Evolutionary conservation across 2,113 vertebrate genomes (phyloP).

Genomic region (Condylura cristata): DNA sequence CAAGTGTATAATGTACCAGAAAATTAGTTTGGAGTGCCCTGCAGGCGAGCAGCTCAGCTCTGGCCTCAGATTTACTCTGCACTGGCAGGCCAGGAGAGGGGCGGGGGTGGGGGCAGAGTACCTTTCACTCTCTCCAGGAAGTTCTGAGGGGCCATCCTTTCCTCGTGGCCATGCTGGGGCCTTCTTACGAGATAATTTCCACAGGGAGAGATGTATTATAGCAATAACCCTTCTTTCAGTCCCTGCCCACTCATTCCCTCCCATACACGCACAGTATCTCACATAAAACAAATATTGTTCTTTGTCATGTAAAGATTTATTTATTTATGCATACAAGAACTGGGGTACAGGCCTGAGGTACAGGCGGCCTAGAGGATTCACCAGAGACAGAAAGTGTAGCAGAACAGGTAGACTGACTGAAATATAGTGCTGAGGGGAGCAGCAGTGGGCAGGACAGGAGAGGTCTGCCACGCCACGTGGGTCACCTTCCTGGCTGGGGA

Average conservation of each 20-base stretch:
- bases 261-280: neutral
- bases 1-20: conserved; percentile 85
- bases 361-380: no score
- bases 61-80: conserved; percentile 55
- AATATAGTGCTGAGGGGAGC: no score
- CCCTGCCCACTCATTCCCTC: neutral
- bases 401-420: no score
- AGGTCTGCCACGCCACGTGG: no score
- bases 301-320: no score
- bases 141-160: neutral
- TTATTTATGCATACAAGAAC: no score
- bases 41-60: conserved; percentile 70
- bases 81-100: conserved; percentile 6
- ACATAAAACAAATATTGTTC: neutral
- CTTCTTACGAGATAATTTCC: neutral
- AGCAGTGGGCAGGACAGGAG: no score
- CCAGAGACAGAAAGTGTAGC: no score
- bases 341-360: no score
- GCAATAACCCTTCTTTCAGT: neutral
- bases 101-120: no score
- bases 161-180: neutral
- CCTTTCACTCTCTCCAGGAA: neutral
- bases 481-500: no score
- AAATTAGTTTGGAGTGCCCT: conserved; percentile 85
- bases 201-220: neutral